Conservation (phyloP, 2,113 vertebrate species). For the Polyodon spathula region DNA sequence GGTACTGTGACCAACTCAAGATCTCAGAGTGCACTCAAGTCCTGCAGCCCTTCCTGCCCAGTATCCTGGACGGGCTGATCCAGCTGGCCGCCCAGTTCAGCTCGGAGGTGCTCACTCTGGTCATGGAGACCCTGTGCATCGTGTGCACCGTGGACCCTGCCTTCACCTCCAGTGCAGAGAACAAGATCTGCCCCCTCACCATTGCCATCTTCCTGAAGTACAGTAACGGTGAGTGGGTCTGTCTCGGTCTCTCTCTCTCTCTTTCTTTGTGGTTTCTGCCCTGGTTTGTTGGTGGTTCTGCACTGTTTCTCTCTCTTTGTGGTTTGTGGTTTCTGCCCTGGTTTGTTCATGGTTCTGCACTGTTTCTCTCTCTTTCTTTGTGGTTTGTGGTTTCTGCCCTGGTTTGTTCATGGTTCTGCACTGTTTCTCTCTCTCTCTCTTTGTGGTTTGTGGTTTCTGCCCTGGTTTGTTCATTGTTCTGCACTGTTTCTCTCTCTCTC, state of each 20-base stretch:
- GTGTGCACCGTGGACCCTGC: conserved; percentile 86
- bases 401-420: too few relatives aligned
- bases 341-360: too few relatives aligned
- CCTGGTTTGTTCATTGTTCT: neutral
- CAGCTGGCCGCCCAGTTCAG: conserved; percentile 93
- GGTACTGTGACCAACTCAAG: conserved; percentile 96
- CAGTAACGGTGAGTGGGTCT: conserved; percentile 74
- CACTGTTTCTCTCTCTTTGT: neutral
- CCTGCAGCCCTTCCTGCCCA: conserved; percentile 90
- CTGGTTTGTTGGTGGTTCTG: neutral
- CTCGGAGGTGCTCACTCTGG: conserved; percentile 89
- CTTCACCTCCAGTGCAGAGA: conserved; percentile 86
- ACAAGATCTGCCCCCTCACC: conserved; percentile 94
- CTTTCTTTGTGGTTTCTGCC: neutral
- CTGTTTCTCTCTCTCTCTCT: too few relatives aligned
- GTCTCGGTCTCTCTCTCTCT: neutral
- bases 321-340: too few relatives aligned
- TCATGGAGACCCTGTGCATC: conserved; percentile 95
- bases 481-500: neutral
- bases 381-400: too few relatives aligned
- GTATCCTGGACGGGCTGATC: conserved; percentile 84
- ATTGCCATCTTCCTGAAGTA: conserved; percentile 96
- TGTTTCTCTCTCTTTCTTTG: too few relatives aligned
- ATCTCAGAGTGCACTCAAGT: conserved; percentile 86
- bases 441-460: too few relatives aligned